phyloP scores from a whole-genome alignment of 1,140 invertebrate genomes.

The Heliconius nattereri region DNA sequence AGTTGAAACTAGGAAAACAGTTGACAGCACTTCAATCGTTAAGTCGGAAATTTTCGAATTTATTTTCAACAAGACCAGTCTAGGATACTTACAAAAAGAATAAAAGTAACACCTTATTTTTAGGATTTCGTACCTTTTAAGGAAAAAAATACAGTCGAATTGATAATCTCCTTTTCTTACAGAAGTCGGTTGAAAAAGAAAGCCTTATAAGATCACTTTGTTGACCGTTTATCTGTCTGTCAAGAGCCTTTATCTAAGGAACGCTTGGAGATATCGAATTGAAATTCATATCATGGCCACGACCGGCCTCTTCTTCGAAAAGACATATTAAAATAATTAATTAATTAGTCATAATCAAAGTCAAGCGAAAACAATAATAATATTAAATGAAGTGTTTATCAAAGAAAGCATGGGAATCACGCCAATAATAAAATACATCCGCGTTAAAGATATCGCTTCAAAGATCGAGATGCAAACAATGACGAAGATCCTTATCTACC shows the following conservation, averaged over 20 bases:
- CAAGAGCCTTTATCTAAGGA: too few species aligned
- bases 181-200: too few species aligned
- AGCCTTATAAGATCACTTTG: too few species aligned
- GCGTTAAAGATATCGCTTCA: conserved; percentile 24
- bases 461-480: conserved; percentile 30
- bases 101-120: too few species aligned
- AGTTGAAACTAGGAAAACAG: neutral
- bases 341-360: neutral
- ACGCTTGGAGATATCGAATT: too few species aligned
- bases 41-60: neutral
- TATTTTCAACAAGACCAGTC: too few species aligned
- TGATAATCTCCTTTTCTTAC: too few species aligned
- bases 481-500: conserved; percentile 24
- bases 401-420: conserved; percentile 32
- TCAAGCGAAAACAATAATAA: neutral
- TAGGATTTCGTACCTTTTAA: neutral
- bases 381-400: neutral
- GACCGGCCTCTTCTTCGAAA: neutral
- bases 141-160: too few species aligned
- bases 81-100: too few species aligned
- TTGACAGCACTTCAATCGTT: neutral
- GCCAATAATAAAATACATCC: conserved; percentile 31
- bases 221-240: too few species aligned
- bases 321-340: neutral
- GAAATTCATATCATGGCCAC: too few species aligned